phyloP scores from a whole-genome alignment of 2,113 vertebrate species.

The Aegotheles bennettii region DNA sequence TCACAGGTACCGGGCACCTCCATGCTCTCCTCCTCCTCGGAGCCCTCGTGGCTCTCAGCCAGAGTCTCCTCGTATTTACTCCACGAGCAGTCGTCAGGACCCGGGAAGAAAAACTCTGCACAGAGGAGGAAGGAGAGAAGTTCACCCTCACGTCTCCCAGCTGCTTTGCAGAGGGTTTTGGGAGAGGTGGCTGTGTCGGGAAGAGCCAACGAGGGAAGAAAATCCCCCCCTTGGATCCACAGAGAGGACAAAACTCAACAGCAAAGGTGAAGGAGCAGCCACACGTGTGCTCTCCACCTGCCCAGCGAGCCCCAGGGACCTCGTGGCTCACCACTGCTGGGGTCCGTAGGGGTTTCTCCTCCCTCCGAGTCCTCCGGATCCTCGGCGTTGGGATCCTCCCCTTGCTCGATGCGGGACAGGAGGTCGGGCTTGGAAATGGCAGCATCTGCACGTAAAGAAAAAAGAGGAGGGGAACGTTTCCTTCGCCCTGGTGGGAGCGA shows the following conservation, averaged over 20 bases:
- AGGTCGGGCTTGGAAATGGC: conserved; percentile 59
- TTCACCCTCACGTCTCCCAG: background rate
- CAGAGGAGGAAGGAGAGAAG: background rate
- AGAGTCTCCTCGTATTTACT: conserved; percentile 70
- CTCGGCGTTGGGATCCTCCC: background rate
- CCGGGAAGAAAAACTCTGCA: conserved; percentile 66
- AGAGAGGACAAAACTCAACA: too few species aligned
- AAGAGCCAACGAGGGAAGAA: too few species aligned
- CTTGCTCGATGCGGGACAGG: conserved; percentile 29
- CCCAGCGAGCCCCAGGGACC: accelerated
- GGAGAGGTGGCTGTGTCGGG: too few species aligned
- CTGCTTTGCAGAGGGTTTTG: too few species aligned
- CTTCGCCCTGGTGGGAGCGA: accelerated
- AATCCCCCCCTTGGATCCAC: too few species aligned
- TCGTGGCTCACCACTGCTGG: background rate
- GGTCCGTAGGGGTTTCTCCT: conserved; percentile 8
- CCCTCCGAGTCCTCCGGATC: background rate
- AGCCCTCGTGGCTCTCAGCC: conserved; percentile 58
- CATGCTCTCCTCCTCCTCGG: conserved; percentile 67
- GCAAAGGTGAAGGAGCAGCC: background rate
- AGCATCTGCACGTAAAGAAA: background rate
- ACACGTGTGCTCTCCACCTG: background rate
- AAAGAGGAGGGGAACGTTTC: background rate
- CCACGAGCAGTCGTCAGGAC: conserved; percentile 70
- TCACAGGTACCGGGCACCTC: conserved; percentile 64